Conservation (phyloP, 2,888 invertebrate genomes). For the Ditylenchus weischeri region DNA sequence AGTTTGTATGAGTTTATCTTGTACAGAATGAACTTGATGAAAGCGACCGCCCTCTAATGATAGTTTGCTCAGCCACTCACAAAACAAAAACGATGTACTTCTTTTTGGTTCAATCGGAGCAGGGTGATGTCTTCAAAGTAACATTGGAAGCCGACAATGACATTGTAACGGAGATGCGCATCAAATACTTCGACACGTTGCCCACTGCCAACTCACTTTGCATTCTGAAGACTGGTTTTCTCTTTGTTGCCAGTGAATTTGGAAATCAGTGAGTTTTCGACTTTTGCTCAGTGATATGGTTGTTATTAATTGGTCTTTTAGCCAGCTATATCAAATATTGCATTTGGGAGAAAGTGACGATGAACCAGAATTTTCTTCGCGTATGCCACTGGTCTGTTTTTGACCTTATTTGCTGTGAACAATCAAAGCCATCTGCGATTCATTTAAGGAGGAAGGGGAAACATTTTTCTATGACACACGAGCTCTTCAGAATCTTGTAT, state of each 20-base stretch:
- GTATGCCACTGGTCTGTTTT: conserved; percentile 70
- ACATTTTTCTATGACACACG: conserved; percentile 97
- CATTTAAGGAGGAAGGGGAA: conserved; percentile 76
- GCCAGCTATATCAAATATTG: conserved; percentile 96
- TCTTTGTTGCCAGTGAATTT: conserved; percentile 97
- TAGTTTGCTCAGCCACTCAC: conserved; percentile 97
- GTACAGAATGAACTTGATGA: conserved; percentile 89
- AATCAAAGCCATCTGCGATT: too few species aligned
- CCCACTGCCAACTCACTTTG: conserved; percentile 95
- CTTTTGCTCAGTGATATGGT: conserved; percentile 10
- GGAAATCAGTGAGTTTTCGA: conserved; percentile 88
- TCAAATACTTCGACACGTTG: conserved; percentile 98
- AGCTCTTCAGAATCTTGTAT: conserved; percentile 83
- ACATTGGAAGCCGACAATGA: conserved; percentile 25
- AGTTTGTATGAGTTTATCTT: conserved; percentile 28
- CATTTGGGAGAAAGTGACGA: conserved; percentile 98
- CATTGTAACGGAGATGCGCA: conserved; percentile 87
- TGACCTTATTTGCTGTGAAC: too few species aligned
- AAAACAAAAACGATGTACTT: conserved; percentile 99
- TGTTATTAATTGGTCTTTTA: conserved; percentile 60
- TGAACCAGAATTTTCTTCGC: conserved; percentile 95
- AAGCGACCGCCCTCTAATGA: conserved; percentile 97
- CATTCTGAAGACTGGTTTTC: conserved; percentile 94
- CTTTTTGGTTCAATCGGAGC: conserved; percentile 96
- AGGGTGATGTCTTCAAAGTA: conserved; percentile 88